A percentile compares a stretch with the other conserved stretches of the same genome.
phyloP scores from a whole-genome alignment of 2,888 invertebrate genomes.

The Catocala nupta region DNA sequence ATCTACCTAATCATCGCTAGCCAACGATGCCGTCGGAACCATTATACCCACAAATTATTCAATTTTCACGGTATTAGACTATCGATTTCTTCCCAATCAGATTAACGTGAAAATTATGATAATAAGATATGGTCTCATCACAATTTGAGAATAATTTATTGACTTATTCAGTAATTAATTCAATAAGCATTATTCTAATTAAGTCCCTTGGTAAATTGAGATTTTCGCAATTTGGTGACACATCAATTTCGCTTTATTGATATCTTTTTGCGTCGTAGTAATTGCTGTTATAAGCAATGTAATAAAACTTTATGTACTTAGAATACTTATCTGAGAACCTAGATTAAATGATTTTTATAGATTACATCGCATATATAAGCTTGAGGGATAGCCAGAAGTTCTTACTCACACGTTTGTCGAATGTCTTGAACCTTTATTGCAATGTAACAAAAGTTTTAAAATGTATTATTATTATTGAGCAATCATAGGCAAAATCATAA shows the following conservation, averaged over 20 bases:
- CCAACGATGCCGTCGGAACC: too few species aligned
- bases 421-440: too few species aligned
- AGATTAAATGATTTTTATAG: too few species aligned
- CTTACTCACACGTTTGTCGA: too few species aligned
- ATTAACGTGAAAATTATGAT: conserved; percentile 40
- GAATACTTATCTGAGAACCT: too few species aligned
- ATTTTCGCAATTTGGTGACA: neutral
- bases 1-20: too few species aligned
- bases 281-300: neutral
- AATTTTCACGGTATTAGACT: conserved; percentile 5
- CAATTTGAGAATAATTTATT: conserved; percentile 39
- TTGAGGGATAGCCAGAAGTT: too few species aligned
- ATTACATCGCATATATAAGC: too few species aligned
- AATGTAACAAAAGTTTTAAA: too few species aligned
- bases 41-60: conserved; percentile 3
- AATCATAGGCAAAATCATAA: too few species aligned
- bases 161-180: conserved; percentile 43
- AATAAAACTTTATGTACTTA: too few species aligned
- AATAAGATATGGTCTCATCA: conserved; percentile 35
- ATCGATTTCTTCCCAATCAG: conserved; percentile 19
- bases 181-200: conserved; percentile 31
- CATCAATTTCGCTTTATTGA: neutral
- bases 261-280: neutral
- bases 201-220: conserved; percentile 11
- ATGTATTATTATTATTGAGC: too few species aligned